Conservation (phyloP, 2,797 vertebrate genomes). For the Rhadinocentrus ornatus region DNA sequence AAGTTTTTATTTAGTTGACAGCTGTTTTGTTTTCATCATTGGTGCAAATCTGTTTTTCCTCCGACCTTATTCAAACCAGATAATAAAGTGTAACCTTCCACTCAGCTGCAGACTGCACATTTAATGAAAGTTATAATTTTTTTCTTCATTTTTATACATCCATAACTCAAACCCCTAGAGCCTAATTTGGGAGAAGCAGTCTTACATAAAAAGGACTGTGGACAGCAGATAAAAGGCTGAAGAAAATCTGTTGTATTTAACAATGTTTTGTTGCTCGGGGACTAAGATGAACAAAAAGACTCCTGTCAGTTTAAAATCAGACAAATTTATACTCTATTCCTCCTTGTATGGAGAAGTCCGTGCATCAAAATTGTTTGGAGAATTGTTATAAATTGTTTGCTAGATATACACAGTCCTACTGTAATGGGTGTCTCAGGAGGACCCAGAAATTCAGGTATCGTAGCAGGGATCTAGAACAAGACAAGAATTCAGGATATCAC, state of each 20-base stretch:
- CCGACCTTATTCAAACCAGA: neutral
- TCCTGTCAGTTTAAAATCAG: neutral
- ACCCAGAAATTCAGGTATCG: too few relatives aligned
- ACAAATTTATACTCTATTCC: neutral
- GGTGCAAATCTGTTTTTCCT: neutral
- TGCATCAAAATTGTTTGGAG: neutral
- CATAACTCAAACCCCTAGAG: neutral
- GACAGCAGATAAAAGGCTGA: neutral
- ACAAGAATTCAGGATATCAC: too few relatives aligned
- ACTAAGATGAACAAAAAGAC: neutral
- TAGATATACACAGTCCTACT: too few relatives aligned
- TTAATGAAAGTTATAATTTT: neutral
- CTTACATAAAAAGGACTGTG: neutral
- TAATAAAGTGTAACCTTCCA: slow-evolving; percentile 2
- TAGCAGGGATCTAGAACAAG: too few relatives aligned
- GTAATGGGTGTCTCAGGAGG: too few relatives aligned
- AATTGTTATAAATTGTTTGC: neutral
- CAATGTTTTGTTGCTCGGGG: neutral
- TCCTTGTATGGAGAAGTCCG: neutral
- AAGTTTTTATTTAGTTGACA: neutral
- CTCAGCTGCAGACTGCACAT: neutral
- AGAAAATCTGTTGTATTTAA: neutral
- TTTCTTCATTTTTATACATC: neutral
- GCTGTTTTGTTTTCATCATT: neutral
- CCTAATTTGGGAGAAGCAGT: slow-evolving; percentile 1